phyloP scores from a whole-genome alignment of 2,113 vertebrate genomes.

The Tyrannus savana region DNA sequence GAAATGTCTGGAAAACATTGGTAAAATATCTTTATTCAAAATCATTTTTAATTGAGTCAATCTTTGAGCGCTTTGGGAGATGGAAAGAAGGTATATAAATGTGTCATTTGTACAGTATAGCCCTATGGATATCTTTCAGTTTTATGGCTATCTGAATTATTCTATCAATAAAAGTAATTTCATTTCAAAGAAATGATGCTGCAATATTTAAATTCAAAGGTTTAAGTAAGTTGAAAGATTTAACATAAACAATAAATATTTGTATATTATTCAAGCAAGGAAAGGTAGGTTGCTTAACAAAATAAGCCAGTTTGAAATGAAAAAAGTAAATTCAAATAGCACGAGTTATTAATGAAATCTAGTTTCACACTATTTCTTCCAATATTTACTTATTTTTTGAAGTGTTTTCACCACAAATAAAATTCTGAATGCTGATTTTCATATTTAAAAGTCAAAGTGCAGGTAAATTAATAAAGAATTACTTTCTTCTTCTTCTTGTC shows the following conservation, averaged over 20 bases:
- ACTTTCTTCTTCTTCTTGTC: not conserved
- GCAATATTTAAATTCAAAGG: not conserved
- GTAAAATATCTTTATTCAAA: not conserved
- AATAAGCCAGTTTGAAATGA: constrained; percentile 40
- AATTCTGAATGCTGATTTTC: constrained; percentile 12
- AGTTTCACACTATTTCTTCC: constrained; percentile 12
- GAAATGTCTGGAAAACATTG: not conserved
- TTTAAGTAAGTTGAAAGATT: constrained; percentile 4
- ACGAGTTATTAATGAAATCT: constrained; percentile 39
- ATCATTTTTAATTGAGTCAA: not conserved
- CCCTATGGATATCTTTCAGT: not conserved
- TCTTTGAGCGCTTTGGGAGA: not conserved
- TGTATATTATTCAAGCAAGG: constrained; percentile 10
- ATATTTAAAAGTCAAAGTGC: constrained; percentile 23
- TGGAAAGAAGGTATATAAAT: not conserved
- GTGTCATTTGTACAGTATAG: not conserved
- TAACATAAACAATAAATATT: not conserved
- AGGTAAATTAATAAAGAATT: not conserved
- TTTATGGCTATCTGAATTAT: not conserved
- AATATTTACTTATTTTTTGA: constrained; percentile 29
- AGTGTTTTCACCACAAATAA: not conserved
- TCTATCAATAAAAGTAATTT: not conserved
- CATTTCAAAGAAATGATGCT: not conserved
- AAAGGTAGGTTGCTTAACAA: constrained; percentile 18
- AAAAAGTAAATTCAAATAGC: constrained; percentile 29